Evolutionary conservation across 2,888 invertebrate genomes (phyloP), one percentile per base, ranked within the genome.

Genomic region (Melanargia galathea): DNA sequence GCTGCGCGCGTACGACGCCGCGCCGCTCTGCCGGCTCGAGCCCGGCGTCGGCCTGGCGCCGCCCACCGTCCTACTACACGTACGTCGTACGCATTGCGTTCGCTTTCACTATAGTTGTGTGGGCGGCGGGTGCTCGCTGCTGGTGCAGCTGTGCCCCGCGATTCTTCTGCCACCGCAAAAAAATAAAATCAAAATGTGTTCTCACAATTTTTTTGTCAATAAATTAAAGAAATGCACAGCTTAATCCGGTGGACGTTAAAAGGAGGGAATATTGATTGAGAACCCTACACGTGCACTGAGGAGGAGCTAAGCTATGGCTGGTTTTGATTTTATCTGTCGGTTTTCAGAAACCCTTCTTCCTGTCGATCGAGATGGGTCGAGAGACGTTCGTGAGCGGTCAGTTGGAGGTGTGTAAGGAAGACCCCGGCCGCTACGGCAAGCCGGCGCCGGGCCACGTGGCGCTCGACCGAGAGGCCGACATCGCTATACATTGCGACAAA

Each of bases 371-470:
- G 65, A 55, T 81, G 62, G 85, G 82, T 0, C 82, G 84, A 26
- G 90, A 90, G 65, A 86, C 85, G 22, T 90, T 83, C 65, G 87
- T 90, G 51, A 87, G 88, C 66, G 71, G 77, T 0, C 78, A 81
- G 70, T 74, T 90, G 66, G 70, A 74, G 48, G 74, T 90, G 62
- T 78, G 80, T 40, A 49, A 63, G 0, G 70, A 67, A 26, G 82
- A 86, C 22, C 80, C 83, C 8, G 89, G 89, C 26, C 81, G 81
- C 1, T 90, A 91, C 76, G 86, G 81, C n/a, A 56, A 70, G 13
- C 83, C 81, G 59, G 79, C 82, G 22, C 75, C 77, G 2, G 86
- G 87, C 1, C 79, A 78, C 51, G 75, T 89, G 22, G 80, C 82
- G 0, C 67, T 83, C n/a, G 83, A 83, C 66, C 81, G 80, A 40